Base-by-base conservation (phyloP, 35 echinoderm and acorn worm genomes). In the Apostichopus parvimensis region DNA sequence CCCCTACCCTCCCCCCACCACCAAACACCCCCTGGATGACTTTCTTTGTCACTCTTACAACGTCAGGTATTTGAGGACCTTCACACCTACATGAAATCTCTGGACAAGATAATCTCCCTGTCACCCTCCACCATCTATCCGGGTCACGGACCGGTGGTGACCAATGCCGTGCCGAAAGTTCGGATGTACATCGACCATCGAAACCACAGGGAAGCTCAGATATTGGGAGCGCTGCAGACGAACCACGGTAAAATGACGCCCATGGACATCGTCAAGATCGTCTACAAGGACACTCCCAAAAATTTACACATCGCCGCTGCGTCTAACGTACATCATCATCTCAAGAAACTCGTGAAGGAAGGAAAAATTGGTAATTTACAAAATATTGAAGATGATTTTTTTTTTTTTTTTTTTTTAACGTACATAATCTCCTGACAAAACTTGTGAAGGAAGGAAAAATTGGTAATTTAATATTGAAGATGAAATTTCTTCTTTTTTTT, bases 21-120 rank as follows among this genome's bases (percentile, higher is more conserved):
- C 34, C 34, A 45, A 28, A 45, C 34, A 45, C 34, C 34, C 34
- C 0, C 34, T 45, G 2, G 34, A 45, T 4, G 34, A 45, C 34
- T 45, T 0, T 45, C 34, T 45, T 28, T 45, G 34, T 45, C 28
- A 34, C 28, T 15, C 52, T 88, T 34, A 53, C 17, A 13, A 65
- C 79, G 71, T 17, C 61, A 98, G 96, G 94, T 99, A 13, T 99
- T 99, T 92, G 97, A 99, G 79, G 97, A 98, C 77, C 95, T 99
- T 1, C 94, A 91, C 71, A 94, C 94, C 2, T 99, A 99, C 71
- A 99, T 99, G 97, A 94, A 99, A 73, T 99, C 97, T 6, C 60
- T 99, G 77, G 84, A 99, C 12, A 91, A 80, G 53, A 53, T 99
- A 13, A 82, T 99, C 9, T 57, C 91, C 23, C 28, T 93, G 9